phyloP scores from a whole-genome alignment of 1,140 invertebrate genomes.

The Lasioglossum albipes region DNA sequence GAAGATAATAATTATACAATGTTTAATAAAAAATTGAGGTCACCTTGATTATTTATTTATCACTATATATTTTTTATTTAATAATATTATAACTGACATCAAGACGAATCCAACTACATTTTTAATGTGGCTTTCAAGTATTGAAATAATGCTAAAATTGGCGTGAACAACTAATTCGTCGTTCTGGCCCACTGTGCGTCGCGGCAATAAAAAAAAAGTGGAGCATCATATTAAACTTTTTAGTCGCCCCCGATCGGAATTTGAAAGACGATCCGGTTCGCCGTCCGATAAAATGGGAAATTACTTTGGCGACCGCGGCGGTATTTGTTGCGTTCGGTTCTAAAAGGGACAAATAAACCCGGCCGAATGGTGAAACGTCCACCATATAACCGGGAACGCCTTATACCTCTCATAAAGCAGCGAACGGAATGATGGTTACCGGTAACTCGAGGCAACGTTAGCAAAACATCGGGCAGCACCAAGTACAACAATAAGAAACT shows the following conservation, averaged over 20 bases:
- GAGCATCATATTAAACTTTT: too few species aligned
- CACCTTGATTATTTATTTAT: too few species aligned
- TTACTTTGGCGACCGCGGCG: not conserved
- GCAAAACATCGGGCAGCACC: slow-evolving; percentile 36
- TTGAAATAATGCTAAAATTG: too few species aligned
- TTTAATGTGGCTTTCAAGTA: too few species aligned
- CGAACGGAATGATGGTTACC: slow-evolving; percentile 7
- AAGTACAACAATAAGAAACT: slow-evolving; percentile 27
- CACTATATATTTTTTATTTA: too few species aligned
- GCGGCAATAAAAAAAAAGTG: too few species aligned
- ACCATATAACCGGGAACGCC: slow-evolving; percentile 2
- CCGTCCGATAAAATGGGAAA: not conserved
- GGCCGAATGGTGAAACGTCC: not conserved
- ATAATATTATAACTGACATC: too few species aligned
- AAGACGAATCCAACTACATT: too few species aligned
- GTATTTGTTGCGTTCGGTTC: slow-evolving; percentile 2
- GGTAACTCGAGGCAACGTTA: slow-evolving; percentile 45
- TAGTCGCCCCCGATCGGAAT: not conserved
- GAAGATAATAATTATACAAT: too few species aligned
- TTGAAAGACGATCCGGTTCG: not conserved
- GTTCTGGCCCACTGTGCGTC: too few species aligned
- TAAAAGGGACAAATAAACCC: not conserved
- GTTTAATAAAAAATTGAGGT: too few species aligned
- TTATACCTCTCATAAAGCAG: slow-evolving; percentile 21
- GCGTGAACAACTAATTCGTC: too few species aligned